phyloP scores from a whole-genome alignment of 2,888 invertebrate species.

The Tortricodes alternella region DNA sequence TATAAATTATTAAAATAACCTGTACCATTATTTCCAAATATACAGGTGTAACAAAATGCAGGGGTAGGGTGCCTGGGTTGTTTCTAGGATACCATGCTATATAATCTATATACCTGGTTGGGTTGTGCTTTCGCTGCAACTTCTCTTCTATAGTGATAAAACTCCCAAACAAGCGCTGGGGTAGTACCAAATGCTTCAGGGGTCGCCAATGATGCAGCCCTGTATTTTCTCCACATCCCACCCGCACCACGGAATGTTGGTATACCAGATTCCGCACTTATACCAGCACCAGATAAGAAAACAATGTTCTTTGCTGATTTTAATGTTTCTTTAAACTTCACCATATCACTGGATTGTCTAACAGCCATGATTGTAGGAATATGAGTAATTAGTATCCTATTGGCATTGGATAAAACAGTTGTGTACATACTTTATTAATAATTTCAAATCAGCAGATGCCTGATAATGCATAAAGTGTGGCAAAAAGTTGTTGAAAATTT shows the following conservation, averaged over 20 bases:
- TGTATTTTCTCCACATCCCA: slow-evolving; percentile 91
- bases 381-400: slow-evolving; percentile 30
- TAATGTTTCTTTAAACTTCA: slow-evolving; percentile 82
- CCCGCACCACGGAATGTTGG: slow-evolving; percentile 93
- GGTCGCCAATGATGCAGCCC: slow-evolving; percentile 85
- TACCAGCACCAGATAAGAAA: slow-evolving; percentile 89
- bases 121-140: slow-evolving; percentile 88
- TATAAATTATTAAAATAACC: too few species aligned
- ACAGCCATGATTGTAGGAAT: slow-evolving; percentile 42
- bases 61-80: too few species aligned
- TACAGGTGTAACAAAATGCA: not conserved
- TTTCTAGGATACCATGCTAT: too few species aligned
- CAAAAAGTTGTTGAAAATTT: too few species aligned
- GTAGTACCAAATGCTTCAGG: slow-evolving; percentile 87
- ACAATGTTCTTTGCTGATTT: slow-evolving; percentile 85
- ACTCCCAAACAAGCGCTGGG: slow-evolving; percentile 94
- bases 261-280: slow-evolving; percentile 93
- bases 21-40: too few species aligned
- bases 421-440: slow-evolving; percentile 45
- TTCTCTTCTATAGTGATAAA: slow-evolving; percentile 92
- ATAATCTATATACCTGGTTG: slow-evolving; percentile 58
- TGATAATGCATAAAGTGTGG: not conserved
- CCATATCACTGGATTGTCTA: slow-evolving; percentile 65
- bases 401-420: slow-evolving; percentile 42
- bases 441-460: not conserved